Evolutionary conservation across 2,888 invertebrate species (phyloP).

Genomic region (Nebria salina): DNA sequence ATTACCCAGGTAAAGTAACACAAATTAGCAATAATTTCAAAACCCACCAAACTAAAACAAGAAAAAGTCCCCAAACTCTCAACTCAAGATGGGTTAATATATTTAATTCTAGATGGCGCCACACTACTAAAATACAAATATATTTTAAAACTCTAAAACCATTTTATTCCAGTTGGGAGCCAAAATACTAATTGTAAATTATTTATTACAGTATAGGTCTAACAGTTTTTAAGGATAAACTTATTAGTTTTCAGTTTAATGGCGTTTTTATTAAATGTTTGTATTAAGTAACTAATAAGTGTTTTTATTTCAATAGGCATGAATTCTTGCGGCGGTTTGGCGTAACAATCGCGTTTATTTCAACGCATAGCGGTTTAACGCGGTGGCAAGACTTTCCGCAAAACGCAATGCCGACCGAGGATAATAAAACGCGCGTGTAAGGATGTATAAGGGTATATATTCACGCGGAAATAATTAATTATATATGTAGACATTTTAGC

Average conservation of each 20-base stretch:
- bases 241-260: background rate
- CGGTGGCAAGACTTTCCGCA: slow-evolving; percentile 83
- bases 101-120: too few relatives aligned
- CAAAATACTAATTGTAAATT: background rate
- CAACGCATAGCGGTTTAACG: slow-evolving; percentile 90
- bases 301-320: slow-evolving; percentile 67
- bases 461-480: slow-evolving; percentile 8
- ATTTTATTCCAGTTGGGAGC: background rate
- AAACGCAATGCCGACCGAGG: slow-evolving; percentile 59
- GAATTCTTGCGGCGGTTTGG: slow-evolving; percentile 87
- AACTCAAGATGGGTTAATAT: too few relatives aligned
- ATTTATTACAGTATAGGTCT: background rate
- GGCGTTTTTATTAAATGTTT: background rate
- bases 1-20: slow-evolving; percentile 87
- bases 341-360: slow-evolving; percentile 85
- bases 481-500: slow-evolving; percentile 73
- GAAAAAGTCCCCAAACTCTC: too few relatives aligned
- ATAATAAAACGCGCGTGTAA: slow-evolving; percentile 52
- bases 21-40: slow-evolving; percentile 3
- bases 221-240: background rate
- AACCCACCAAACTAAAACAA: background rate
- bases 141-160: too few relatives aligned
- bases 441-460: slow-evolving; percentile 29
- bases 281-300: background rate
- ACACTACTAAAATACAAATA: too few relatives aligned